Evolutionary conservation across 2,888 invertebrate genomes (phyloP).

Genomic region (Conchocele bisecta): DNA sequence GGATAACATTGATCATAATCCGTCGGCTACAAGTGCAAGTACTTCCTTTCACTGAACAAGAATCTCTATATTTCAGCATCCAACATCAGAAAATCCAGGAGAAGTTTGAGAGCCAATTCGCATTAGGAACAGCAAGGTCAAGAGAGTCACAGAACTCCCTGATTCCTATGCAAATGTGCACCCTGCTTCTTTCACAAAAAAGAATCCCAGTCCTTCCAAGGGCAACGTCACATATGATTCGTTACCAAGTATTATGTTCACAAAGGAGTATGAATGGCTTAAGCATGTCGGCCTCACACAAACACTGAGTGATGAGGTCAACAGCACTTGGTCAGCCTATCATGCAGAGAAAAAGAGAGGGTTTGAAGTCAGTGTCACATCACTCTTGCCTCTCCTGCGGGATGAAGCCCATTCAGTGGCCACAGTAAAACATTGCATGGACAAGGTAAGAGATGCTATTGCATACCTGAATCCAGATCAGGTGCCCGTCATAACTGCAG

Average conservation of each 20-base stretch:
- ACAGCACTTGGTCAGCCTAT: background rate
- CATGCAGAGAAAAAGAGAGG: background rate
- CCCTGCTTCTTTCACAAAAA: background rate
- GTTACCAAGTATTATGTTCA: background rate
- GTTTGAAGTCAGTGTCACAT: background rate
- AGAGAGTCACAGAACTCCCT: slow-evolving; percentile 1
- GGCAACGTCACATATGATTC: too few relatives aligned
- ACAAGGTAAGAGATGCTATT: background rate
- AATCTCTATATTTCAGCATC: slow-evolving; percentile 17
- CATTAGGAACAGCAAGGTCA: too few relatives aligned
- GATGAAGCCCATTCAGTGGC: background rate
- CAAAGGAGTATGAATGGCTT: background rate
- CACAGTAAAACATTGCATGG: background rate
- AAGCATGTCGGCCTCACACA: background rate
- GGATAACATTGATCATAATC: slow-evolving; percentile 45
- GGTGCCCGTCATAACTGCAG: background rate
- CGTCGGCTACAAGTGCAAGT: slow-evolving; percentile 11
- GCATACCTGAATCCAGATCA: background rate
- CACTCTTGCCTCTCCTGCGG: background rate
- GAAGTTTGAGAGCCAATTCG: background rate
- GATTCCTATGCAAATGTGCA: background rate
- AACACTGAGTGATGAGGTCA: background rate
- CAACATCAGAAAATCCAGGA: background rate
- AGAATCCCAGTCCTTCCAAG: background rate
- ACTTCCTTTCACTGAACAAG: slow-evolving; percentile 40